A percentile compares a stretch with the other conserved stretches of the same genome.
Conservation (phyloP, 2,888 invertebrate genomes). For the Cloeon dipterum region DNA sequence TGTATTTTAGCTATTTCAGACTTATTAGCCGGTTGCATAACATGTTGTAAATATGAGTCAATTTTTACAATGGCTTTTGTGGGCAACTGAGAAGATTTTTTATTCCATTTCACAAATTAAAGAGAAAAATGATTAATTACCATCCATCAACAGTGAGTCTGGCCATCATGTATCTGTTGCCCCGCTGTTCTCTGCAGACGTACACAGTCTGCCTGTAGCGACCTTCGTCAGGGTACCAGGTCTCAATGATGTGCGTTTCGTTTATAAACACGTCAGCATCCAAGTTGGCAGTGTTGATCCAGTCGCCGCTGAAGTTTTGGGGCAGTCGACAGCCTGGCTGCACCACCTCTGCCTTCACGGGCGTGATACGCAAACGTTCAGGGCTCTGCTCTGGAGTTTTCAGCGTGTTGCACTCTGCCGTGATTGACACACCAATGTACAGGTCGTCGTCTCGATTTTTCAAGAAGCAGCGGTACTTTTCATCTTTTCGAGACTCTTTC, state of each 20-base stretch:
- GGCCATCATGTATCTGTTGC: slow-evolving; percentile 85
- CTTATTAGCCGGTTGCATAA: no score
- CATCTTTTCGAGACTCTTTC: slow-evolving; percentile 84
- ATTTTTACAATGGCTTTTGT: no score
- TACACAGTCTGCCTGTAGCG: slow-evolving; percentile 74
- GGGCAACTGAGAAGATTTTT: no score
- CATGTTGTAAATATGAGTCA: no score
- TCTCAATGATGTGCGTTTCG: slow-evolving; percentile 90
- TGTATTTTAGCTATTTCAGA: no score
- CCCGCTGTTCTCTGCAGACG: slow-evolving; percentile 81
- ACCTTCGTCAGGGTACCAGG: slow-evolving; percentile 81
- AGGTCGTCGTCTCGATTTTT: slow-evolving; percentile 87
- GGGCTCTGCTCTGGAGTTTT: slow-evolving; percentile 88
- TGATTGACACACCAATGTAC: slow-evolving; percentile 78
- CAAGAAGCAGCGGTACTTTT: slow-evolving; percentile 81
- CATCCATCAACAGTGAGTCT: slow-evolving; percentile 87
- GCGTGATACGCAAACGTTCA: slow-evolving; percentile 58
- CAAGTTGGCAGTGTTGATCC: slow-evolving; percentile 94
- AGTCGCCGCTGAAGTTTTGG: slow-evolving; percentile 80
- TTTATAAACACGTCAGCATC: slow-evolving; percentile 87
- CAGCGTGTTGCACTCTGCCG: slow-evolving; percentile 77
- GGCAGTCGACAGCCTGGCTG: slow-evolving; percentile 80
- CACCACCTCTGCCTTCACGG: slow-evolving; percentile 60
- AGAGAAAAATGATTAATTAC: no score
- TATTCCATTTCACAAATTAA: no score